phyloP scores from a whole-genome alignment of 23 tunicate species.

The Clavelina lepadiformis region DNA sequence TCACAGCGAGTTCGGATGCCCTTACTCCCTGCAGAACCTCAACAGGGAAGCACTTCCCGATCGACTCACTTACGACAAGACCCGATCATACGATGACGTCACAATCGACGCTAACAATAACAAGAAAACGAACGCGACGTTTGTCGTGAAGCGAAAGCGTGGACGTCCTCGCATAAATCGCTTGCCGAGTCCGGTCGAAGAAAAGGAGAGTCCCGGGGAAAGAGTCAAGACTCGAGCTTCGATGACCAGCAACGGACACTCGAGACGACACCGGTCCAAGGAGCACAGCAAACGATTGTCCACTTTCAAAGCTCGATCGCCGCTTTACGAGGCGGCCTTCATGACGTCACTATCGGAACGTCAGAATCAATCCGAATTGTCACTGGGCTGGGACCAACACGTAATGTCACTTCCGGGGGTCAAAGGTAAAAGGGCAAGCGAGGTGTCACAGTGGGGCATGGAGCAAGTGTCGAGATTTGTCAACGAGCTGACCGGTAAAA shows the following conservation, averaged over 20 bases:
- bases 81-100: background rate
- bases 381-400: constrained; percentile 50
- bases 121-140: background rate
- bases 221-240: background rate
- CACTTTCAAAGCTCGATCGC: background rate
- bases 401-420: constrained; percentile 27
- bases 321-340: constrained; percentile 8
- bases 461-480: constrained; percentile 40
- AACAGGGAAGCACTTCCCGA: constrained; percentile 29
- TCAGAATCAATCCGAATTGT: background rate
- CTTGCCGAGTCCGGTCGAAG: background rate
- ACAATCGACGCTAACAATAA: constrained; percentile 5
- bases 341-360: constrained; percentile 3
- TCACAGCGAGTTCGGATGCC: constrained; percentile 83
- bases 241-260: background rate
- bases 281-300: background rate
- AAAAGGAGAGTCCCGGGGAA: background rate
- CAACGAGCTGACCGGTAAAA: constrained; percentile 33
- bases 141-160: background rate
- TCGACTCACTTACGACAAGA: background rate
- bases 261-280: background rate
- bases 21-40: constrained; percentile 64
- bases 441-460: constrained; percentile 36
- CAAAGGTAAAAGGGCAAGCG: constrained; percentile 27
- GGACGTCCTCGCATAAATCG: constrained; percentile 9